Conservation (phyloP, 1,140 invertebrate genomes). For the Homalodisca vitripennis region DNA sequence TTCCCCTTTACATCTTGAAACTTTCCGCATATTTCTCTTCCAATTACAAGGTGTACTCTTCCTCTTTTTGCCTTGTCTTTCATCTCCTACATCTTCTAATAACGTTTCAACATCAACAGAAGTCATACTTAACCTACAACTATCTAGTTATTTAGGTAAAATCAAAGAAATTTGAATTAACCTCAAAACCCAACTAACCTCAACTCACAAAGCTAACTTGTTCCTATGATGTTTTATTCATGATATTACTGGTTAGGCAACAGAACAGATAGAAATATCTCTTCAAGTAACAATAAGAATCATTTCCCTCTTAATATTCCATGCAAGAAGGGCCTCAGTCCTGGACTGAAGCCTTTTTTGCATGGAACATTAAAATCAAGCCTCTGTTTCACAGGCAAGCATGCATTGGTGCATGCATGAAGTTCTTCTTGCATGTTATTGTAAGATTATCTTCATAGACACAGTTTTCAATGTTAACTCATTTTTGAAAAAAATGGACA, state of each 20-base stretch:
- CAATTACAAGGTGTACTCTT: constrained; percentile 8
- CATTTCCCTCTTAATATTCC: neutral
- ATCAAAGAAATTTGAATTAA: neutral
- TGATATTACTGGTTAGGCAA: neutral
- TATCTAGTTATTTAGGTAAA: neutral
- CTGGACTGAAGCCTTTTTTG: constrained; percentile 6
- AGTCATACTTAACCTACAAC: neutral
- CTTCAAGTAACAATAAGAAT: neutral
- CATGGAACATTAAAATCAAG: neutral
- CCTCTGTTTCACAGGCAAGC: neutral
- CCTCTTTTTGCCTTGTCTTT: constrained; percentile 10
- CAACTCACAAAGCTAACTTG: neutral
- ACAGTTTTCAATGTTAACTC: neutral
- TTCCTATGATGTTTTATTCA: neutral
- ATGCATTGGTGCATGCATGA: neutral
- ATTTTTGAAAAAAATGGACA: neutral
- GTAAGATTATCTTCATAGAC: neutral
- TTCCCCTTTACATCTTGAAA: constrained; percentile 9
- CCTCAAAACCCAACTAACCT: too few species aligned
- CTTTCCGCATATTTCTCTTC: constrained; percentile 5
- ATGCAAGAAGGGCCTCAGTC: constrained; percentile 5
- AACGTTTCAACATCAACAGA: neutral
- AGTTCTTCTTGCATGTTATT: neutral
- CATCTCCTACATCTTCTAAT: neutral
- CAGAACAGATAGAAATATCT: neutral